Evolutionary conservation across 2,113 vertebrate species (phyloP).

Genomic region (Gnathonemus longibarbis): DNA sequence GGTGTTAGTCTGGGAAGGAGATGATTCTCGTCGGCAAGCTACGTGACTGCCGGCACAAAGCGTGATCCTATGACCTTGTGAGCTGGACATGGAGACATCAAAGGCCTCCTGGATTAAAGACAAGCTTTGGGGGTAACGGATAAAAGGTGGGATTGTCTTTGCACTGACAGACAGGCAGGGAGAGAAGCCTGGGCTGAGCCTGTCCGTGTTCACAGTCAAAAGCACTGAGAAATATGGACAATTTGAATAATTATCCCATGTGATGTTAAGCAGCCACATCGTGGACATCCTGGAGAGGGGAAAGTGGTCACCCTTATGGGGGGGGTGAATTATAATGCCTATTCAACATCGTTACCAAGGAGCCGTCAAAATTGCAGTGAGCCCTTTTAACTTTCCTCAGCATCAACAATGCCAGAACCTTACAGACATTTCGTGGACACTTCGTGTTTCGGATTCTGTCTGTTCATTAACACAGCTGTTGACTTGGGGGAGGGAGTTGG

Average conservation of each 20-base stretch:
- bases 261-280: not conserved
- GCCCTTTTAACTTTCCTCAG: slow-evolving; percentile 54
- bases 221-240: not conserved
- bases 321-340: slow-evolving; percentile 34
- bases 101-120: not conserved
- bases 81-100: not conserved
- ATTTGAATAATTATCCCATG: not conserved
- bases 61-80: not conserved
- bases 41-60: not conserved
- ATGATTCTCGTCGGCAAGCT: not conserved
- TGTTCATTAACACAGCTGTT: not conserved
- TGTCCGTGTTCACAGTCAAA: not conserved
- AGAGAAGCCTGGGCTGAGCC: not conserved
- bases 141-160: not conserved
- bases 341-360: slow-evolving; percentile 45
- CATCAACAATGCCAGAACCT: slow-evolving; percentile 50
- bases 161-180: not conserved
- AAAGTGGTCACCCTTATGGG: not conserved
- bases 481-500: not conserved
- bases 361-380: slow-evolving; percentile 52
- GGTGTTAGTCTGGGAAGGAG: not conserved
- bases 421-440: slow-evolving; percentile 46
- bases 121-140: not conserved
- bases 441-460: not conserved
- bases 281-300: not conserved